phyloP scores from a whole-genome alignment of 2,113 vertebrate genomes.

The Ovibos moschatus region DNA sequence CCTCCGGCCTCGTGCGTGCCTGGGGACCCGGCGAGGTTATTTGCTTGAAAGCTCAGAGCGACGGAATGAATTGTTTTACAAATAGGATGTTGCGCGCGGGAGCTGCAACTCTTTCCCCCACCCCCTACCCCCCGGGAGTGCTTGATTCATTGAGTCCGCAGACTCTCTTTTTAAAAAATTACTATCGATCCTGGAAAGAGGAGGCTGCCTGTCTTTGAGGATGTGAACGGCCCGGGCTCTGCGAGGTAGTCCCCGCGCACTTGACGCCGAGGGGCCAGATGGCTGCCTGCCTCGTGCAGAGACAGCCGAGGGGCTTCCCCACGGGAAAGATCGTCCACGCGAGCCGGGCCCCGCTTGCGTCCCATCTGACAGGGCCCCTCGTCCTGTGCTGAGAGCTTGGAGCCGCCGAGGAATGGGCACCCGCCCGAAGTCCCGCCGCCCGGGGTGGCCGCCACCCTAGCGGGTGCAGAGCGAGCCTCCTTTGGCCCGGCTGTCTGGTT shows the following conservation, averaged over 20 bases:
- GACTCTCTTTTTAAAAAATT: constrained; percentile 36
- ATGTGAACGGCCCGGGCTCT: neutral
- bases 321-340: neutral
- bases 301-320: neutral
- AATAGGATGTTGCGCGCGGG: neutral
- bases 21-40: neutral
- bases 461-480: neutral
- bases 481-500: neutral
- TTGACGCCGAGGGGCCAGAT: neutral
- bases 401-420: neutral
- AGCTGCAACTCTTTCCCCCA: neutral
- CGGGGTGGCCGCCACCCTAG: neutral
- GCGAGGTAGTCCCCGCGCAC: neutral
- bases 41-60: neutral
- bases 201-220: neutral
- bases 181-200: constrained; percentile 46
- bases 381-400: neutral
- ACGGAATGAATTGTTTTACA: constrained; percentile 51
- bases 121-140: neutral
- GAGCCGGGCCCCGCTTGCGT: neutral
- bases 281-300: neutral
- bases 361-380: neutral
- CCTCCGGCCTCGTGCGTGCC: neutral
- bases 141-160: constrained; percentile 36
- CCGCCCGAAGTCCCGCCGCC: neutral